Base-by-base conservation (phyloP, 1,140 invertebrate species). In the Asobara japonica region DNA sequence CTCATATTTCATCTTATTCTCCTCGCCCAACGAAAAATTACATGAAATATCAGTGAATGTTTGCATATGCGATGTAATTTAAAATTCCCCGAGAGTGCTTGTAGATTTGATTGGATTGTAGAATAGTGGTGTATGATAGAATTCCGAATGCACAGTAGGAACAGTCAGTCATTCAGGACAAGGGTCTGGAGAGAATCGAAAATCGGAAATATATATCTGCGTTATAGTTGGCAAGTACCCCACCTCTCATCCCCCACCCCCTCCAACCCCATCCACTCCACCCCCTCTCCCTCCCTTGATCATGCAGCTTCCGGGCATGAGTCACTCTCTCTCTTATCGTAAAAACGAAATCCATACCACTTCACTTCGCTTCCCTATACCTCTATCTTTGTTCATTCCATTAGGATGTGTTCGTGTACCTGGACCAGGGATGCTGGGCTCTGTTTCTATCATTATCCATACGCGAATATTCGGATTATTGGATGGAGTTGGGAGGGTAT, bases 121-220 rank as follows among this genome's bases (percentile, higher is more conserved):
- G 60, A 62, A 62, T 62, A 16, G 29, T 29, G n/a, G 60, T 30
- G 13, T 16, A 30, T 30, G 27, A 62, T 6, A 29, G 1, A 62
- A 30, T 30, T 62, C 25, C 6, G 31, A 62, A 62, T 31, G 31
- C 31, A 62, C 31, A 31, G 29, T 29, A 29, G n/a, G 8, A 30
- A 62, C 29, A 56, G 51, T 56, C 51, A 56, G 18, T 56, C 51
- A 56, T 3, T 22, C 51, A 56, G 18, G 51, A 25, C 6, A 56
- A 56, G 22, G 51, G 41, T n/a, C n/a, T 16, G n/a, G 51, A 56
- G 60, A 62, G 29, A 62, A 62, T 62, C 27, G 60, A 62, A 62
- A 33, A 62, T 62, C 29, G 60, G 27, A 30, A 62, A 62, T 62
- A 30, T 62, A 62, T 62, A 11, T 31, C 10, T 30, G 25, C n/a